Evolutionary conservation across 2,888 invertebrate species (phyloP).

Genomic region (Andrena fulva): DNA sequence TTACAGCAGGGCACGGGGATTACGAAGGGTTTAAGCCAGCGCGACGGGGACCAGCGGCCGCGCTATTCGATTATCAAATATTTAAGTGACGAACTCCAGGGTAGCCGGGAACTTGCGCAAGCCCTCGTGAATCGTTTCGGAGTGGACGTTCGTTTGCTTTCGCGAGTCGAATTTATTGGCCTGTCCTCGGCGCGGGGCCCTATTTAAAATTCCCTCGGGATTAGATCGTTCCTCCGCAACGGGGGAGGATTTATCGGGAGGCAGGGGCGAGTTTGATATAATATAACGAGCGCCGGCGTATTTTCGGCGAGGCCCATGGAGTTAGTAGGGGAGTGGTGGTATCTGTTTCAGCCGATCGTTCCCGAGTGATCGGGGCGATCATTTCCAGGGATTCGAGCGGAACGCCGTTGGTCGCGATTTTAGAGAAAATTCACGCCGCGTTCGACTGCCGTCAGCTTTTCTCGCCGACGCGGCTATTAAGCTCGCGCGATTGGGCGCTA

Average conservation of each 20-base stretch:
- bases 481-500: background rate
- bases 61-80: slow-evolving; percentile 61
- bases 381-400: background rate
- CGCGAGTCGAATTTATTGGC: slow-evolving; percentile 2
- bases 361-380: slow-evolving; percentile 28
- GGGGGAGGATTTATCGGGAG: background rate
- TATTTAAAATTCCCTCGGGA: slow-evolving; percentile 1
- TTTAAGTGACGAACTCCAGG: slow-evolving; percentile 54
- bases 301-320: background rate
- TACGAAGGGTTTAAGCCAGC: slow-evolving; percentile 45
- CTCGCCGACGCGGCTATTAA: slow-evolving; percentile 27
- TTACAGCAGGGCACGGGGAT: slow-evolving; percentile 54
- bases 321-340: slow-evolving; percentile 10
- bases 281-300: background rate
- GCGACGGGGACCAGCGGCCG: slow-evolving; percentile 36
- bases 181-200: background rate
- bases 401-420: slow-evolving; percentile 9
- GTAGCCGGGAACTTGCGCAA: slow-evolving; percentile 34
- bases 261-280: background rate
- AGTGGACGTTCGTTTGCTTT: slow-evolving; percentile 1
- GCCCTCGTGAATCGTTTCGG: background rate
- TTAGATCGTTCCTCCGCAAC: background rate
- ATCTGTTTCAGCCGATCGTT: slow-evolving; percentile 31
- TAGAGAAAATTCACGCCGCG: slow-evolving; percentile 28
- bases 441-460: slow-evolving; percentile 8